Base-by-base conservation (phyloP, 1,140 invertebrate species). In the Drosophila truncata region DNA sequence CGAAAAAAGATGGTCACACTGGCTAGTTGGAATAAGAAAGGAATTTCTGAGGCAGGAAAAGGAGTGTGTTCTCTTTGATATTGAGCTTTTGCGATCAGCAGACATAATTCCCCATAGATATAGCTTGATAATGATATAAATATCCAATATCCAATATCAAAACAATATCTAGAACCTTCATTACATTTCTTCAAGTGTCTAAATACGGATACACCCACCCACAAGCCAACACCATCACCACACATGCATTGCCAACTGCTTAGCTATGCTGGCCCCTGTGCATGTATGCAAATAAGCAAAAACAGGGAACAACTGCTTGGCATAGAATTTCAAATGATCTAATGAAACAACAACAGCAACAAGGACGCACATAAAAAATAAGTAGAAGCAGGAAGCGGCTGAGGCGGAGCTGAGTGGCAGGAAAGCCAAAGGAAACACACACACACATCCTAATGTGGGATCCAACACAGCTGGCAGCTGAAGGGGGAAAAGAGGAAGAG, bases 311-410 rank as follows among this genome's bases (percentile, higher is more conserved):
- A 65, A 72, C 81, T 84, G 82, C 82, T 75, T 75, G 82, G 74
- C 74, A 85, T 85, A 85, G 82, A 78, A 85, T 85, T 85, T 78
- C 78, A 85, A 86, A 86, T 86, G 83, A 82, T 86, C 82, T 82
- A 86, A 86, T 87, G 65, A 82, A 87, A 82, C 55, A 62, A 64
- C 69, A 64, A 25, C 65, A 80, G 39, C 44, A 67, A 20, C 57
- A 78, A 27, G 20, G 61, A 35, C n/a, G 58, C 65, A 67, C 65
- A 67, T 50, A 52, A 49, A 66, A 80, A 63, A 75, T 44, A 61
- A 71, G 52, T 25, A 55, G 78, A 41, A 50, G 29, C n/a, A 16
- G 41, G 37, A 42, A 35, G 49, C 16, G 46, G 29, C 49, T 8
- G 27, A 50, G 23, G 31, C 23, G n/a, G 42, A 29, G 23, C 58